Percentiles rank a stretch among this genome's conserved stretches.
Evolutionary conservation across 2,888 invertebrate species (phyloP).

Genomic region (Charanyca ferruginea): DNA sequence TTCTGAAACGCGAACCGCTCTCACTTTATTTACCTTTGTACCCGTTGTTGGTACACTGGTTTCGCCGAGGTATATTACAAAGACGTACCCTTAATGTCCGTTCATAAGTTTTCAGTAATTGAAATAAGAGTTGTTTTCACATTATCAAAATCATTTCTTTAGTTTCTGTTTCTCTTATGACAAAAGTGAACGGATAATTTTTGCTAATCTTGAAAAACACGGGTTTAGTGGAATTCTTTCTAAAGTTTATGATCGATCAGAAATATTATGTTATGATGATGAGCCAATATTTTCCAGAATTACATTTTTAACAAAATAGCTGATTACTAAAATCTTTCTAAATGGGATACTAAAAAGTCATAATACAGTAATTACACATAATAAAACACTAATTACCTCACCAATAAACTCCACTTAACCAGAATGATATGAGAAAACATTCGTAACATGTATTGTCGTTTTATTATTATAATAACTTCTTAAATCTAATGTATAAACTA

Average conservation of each 20-base stretch:
- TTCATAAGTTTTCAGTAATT: background rate
- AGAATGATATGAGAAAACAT: conserved; percentile 82
- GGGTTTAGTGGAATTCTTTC: background rate
- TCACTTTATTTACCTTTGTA: conserved; percentile 37
- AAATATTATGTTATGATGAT: background rate
- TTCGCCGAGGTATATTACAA: conserved; percentile 22
- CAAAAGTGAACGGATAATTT: background rate
- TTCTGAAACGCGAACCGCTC: conserved; percentile 22
- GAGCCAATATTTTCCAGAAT: background rate
- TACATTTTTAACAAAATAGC: background rate
- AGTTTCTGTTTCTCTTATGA: background rate
- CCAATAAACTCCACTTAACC: conserved; percentile 61
- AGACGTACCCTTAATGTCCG: conserved; percentile 4
- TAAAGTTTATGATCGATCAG: background rate
- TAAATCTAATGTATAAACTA: conserved; percentile 78
- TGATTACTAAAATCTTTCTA: background rate
- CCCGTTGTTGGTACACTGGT: conserved; percentile 5
- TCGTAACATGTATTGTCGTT: conserved; percentile 88
- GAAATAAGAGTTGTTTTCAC: background rate
- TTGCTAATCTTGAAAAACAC: conserved; percentile 11
- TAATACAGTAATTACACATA: conserved; percentile 30
- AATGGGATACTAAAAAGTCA: conserved; percentile 8
- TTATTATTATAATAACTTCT: conserved; percentile 81
- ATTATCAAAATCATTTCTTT: background rate
- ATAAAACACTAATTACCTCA: conserved; percentile 34